A percentile compares a stretch with the other conserved stretches of the same genome.
Evolutionary conservation across 2,113 vertebrate genomes (phyloP).

Genomic region (Brachyistius frenatus): DNA sequence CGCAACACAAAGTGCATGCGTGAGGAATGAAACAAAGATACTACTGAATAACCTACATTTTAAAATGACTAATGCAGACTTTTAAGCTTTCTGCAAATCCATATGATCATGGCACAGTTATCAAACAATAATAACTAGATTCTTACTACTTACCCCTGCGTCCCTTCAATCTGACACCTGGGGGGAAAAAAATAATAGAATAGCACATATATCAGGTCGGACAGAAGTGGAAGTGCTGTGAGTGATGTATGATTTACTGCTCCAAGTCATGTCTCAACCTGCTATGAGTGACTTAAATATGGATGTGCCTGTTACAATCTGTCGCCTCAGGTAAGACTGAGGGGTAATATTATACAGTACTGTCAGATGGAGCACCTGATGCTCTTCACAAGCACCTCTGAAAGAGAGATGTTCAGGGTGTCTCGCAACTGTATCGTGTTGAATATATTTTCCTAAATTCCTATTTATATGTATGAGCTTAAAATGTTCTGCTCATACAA

Average conservation of each 20-base stretch:
- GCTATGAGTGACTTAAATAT: slow-evolving; percentile 30
- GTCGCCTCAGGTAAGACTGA: slow-evolving; percentile 41
- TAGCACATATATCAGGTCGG: background rate
- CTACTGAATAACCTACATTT: no score
- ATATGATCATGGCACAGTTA: no score
- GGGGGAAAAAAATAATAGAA: background rate
- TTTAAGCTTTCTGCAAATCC: no score
- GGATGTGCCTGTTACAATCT: slow-evolving; percentile 30
- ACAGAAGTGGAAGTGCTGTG: background rate
- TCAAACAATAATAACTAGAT: no score
- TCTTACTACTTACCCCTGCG: background rate
- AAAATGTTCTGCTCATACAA: background rate
- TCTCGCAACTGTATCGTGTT: background rate
- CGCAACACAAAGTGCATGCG: no score
- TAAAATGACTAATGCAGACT: no score
- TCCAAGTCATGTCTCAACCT: slow-evolving; percentile 29
- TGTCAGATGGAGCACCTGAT: slow-evolving; percentile 43
- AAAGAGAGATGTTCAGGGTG: background rate
- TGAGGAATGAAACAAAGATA: no score
- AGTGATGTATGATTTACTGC: slow-evolving; percentile 31
- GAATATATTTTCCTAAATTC: background rate
- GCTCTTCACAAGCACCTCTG: background rate
- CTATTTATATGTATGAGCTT: background rate
- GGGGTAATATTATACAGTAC: background rate
- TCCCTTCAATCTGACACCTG: background rate